Evolutionary conservation across 2,888 invertebrate genomes (phyloP).

Genomic region (Himalopsyche kuldschensis): DNA sequence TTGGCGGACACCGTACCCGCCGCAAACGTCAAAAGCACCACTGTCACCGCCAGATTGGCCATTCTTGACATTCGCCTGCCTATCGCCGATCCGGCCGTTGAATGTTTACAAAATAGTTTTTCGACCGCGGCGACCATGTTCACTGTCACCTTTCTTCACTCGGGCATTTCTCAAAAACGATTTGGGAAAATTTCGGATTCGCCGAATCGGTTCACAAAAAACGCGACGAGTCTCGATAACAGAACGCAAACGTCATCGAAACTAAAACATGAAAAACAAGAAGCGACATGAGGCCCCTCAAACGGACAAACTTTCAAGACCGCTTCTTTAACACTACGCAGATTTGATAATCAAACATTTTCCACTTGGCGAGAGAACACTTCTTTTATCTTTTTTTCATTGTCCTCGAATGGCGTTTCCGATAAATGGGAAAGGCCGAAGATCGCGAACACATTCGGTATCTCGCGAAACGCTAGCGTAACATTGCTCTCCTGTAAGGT

Average conservation of each 20-base stretch:
- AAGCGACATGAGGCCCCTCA: not conserved
- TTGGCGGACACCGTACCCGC: not conserved
- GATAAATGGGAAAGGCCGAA: not conserved
- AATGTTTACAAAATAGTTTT: not conserved
- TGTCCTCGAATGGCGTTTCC: conserved; percentile 31
- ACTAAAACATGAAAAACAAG: not conserved
- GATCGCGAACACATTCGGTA: not conserved
- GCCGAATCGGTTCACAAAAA: conserved; percentile 29
- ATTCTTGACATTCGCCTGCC: not conserved
- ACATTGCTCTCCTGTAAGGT: not conserved
- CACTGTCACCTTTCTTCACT: not conserved
- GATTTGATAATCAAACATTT: not conserved
- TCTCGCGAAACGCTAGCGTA: not conserved
- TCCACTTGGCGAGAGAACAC: not conserved
- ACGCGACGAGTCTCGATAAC: conserved; percentile 23
- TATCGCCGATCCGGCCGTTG: not conserved
- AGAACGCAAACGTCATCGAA: conserved; percentile 1
- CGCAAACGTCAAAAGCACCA: not conserved
- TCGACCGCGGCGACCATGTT: not conserved
- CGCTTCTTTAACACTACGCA: not conserved
- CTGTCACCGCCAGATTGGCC: not conserved
- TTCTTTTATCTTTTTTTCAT: conserved; percentile 27
- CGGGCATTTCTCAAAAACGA: conserved; percentile 3
- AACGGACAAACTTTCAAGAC: not conserved
- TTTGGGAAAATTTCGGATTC: conserved; percentile 17